phyloP scores from a whole-genome alignment of 2,797 vertebrate species.

The Sebastolobus altivelis region DNA sequence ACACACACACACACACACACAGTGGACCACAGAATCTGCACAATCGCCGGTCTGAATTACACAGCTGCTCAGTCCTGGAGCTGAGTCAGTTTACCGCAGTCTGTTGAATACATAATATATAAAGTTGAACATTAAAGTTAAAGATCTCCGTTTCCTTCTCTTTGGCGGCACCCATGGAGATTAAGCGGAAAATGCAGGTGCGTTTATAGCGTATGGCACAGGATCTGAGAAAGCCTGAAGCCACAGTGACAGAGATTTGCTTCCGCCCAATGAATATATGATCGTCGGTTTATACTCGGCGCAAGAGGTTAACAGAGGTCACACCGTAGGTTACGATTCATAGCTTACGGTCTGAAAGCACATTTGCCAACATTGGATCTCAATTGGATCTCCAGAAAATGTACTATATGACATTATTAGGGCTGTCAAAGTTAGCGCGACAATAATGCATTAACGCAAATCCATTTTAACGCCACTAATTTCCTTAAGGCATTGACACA shows the following conservation, averaged over 20 bases:
- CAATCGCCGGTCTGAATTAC: slow-evolving; percentile 3
- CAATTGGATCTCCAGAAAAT: no score
- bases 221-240: background rate
- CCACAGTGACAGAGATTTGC: background rate
- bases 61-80: slow-evolving; percentile 11
- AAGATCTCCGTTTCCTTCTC: background rate
- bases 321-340: no score
- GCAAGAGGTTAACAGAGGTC: no score
- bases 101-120: slow-evolving; percentile 16
- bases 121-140: background rate
- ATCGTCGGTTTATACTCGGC: no score
- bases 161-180: background rate
- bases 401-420: no score
- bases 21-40: background rate
- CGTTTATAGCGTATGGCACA: background rate
- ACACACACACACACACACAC: slow-evolving; percentile 27
- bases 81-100: slow-evolving; percentile 18
- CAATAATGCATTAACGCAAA: no score
- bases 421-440: no score
- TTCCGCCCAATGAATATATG: no score
- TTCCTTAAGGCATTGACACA: no score
- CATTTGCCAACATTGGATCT: no score
- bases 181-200: background rate
- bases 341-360: no score
- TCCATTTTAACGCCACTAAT: no score